These are phyloP conservation scores for Channa striata DNA, from an alignment of 2,797 vertebrate species.

Conservation along the genomic window DNA sequence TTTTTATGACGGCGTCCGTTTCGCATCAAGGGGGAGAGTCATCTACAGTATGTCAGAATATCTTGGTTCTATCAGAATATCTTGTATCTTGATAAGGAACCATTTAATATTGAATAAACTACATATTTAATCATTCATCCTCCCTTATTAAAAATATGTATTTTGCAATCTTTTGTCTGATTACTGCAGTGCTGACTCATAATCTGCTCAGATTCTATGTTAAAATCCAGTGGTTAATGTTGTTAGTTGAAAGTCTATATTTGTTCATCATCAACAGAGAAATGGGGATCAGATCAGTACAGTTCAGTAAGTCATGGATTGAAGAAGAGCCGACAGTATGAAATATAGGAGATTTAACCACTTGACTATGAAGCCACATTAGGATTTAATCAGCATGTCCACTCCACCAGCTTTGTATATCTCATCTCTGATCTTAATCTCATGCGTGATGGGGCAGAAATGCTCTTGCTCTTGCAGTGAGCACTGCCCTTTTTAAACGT, in stretches of 20 bases:
- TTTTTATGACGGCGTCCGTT: no score
- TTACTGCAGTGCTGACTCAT: slow-evolving; percentile 3
- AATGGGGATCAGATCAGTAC: neutral
- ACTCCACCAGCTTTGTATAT: slow-evolving; percentile 42
- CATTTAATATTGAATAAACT: no score
- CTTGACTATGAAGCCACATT: slow-evolving; percentile 23
- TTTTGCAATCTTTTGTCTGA: neutral
- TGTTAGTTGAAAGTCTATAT: neutral
- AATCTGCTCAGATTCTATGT: slow-evolving; percentile 6
- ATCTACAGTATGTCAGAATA: no score
- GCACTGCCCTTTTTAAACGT: slow-evolving; percentile 74
- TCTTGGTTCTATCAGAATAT: no score
- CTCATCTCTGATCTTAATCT: slow-evolving; percentile 59
- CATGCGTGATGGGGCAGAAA: slow-evolving; percentile 59
- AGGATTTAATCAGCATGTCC: slow-evolving; percentile 26
- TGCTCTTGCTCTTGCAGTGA: slow-evolving; percentile 66
- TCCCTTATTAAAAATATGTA: neutral
- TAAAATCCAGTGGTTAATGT: slow-evolving; percentile 5
- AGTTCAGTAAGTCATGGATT: neutral
- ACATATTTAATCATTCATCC: no score
- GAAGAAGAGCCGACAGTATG: slow-evolving; percentile 8
- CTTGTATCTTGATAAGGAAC: no score
- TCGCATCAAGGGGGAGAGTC: no score
- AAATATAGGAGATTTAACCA: slow-evolving; percentile 24
- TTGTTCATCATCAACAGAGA: slow-evolving; percentile 1